Evolutionary conservation across 2,888 invertebrate species (phyloP), one percentile per base, ranked within the genome.

Genomic region (Leucozona laternaria): DNA sequence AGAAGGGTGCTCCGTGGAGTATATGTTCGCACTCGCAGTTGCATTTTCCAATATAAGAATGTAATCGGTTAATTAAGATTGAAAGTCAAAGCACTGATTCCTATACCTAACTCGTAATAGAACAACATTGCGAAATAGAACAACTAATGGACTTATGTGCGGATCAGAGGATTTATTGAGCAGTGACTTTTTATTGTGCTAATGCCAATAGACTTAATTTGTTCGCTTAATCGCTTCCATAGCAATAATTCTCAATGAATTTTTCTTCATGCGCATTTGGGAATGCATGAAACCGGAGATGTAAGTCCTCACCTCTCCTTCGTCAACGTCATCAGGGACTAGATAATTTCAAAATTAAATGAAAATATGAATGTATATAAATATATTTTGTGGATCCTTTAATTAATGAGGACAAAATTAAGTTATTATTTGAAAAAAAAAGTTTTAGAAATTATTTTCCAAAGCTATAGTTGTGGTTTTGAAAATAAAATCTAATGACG

Each of bases 31-130:
- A 37, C 22, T 40, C 37, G 5, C 34, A 37, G 25, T 45, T 73
- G 62, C 45, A 68, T 79, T 34, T 34, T 79, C 48, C 83, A 84
- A 66, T 80, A 84, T 66, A 76, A 76, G 72, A 80, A 34, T 79
- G 75, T 64, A 79, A 72, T 60, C 71, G 66, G 57, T 71, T 80
- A 79, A 79, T 64, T 64, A 40, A 66, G 81, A 77, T 81, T 77
- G 76, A 76, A 71, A 62, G 76, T 50, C 64, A 34, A 50, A 71
- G 20, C 37, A 13, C 48, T 50, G 57, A 58, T 55, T 40, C 7
- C 13, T n/a, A n/a, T n/a, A n/a, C n/a, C n/a, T n/a, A n/a, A n/a
- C n/a, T n/a, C n/a, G n/a, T n/a, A n/a, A n/a, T n/a, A n/a, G n/a
- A n/a, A n/a, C n/a, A n/a, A n/a, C n/a, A n/a, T n/a, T n/a, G 48